Percentiles rank a stretch among this genome's conserved stretches.
These are phyloP conservation scores for Antechinus stuartii DNA, from an alignment of 2,113 vertebrate species.

Conservation along the genomic window DNA sequence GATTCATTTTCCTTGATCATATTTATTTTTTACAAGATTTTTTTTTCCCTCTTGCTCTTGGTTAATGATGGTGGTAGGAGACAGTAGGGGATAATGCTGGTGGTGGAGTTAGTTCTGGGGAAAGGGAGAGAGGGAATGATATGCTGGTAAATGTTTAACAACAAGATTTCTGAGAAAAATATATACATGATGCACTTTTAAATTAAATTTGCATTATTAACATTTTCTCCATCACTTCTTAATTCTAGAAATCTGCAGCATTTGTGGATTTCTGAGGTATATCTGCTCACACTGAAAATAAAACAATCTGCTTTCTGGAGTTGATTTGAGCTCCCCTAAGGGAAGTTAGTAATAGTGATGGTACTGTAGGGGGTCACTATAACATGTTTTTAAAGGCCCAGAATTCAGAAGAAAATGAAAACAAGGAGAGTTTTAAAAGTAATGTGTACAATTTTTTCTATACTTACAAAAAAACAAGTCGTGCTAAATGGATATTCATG, in stretches of 20 bases:
- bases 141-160: neutral
- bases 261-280: neutral
- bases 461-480: neutral
- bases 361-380: neutral
- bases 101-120: neutral
- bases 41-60: neutral
- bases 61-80: neutral
- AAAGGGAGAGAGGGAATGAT: neutral
- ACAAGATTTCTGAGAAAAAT: neutral
- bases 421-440: neutral
- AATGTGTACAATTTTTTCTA: neutral
- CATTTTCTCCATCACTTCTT: neutral
- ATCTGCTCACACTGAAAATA: neutral
- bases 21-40: neutral
- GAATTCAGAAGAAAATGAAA: neutral
- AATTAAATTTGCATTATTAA: neutral
- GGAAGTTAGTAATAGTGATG: neutral
- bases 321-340: neutral
- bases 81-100: neutral
- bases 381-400: neutral
- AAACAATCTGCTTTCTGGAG: neutral
- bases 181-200: neutral
- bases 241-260: neutral
- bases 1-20: neutral
- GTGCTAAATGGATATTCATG: neutral